phyloP scores from a whole-genome alignment of 1,140 invertebrate species.

The Drosophila bocqueti region DNA sequence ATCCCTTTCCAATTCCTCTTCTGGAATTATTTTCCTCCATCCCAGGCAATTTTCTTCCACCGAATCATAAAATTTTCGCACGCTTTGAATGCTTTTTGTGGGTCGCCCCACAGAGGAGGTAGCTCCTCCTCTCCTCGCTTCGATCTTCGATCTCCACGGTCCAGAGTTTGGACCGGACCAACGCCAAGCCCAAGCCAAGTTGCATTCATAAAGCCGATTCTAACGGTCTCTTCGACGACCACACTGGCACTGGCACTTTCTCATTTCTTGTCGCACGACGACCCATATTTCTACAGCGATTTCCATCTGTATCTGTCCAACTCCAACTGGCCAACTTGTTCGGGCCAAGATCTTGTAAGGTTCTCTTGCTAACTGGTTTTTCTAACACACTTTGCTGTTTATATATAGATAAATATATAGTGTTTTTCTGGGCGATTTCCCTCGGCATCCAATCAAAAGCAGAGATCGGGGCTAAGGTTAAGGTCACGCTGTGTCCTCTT shows the following conservation, averaged over 20 bases:
- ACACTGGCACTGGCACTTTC: constrained; percentile 59
- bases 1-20: not conserved
- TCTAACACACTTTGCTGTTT: not conserved
- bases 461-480: constrained; percentile 38
- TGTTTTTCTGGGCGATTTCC: constrained; percentile 1
- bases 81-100: constrained; percentile 11
- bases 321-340: constrained; percentile 28
- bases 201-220: constrained; percentile 42
- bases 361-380: constrained; percentile 49
- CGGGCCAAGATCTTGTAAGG: constrained; percentile 41
- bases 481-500: constrained; percentile 37
- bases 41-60: not conserved
- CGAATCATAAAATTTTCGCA: constrained; percentile 29
- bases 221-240: constrained; percentile 49
- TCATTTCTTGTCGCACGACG: constrained; percentile 69
- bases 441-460: not conserved
- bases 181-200: constrained; percentile 44
- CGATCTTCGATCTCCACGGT: constrained; percentile 33
- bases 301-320: constrained; percentile 45
- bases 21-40: not conserved
- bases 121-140: not conserved
- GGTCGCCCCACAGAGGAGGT: not conserved
- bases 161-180: not conserved
- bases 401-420: not conserved
- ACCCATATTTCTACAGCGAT: constrained; percentile 71